Evolutionary conservation across 2,888 invertebrate species (phyloP).

Genomic region (Drosophila trichaetosa): DNA sequence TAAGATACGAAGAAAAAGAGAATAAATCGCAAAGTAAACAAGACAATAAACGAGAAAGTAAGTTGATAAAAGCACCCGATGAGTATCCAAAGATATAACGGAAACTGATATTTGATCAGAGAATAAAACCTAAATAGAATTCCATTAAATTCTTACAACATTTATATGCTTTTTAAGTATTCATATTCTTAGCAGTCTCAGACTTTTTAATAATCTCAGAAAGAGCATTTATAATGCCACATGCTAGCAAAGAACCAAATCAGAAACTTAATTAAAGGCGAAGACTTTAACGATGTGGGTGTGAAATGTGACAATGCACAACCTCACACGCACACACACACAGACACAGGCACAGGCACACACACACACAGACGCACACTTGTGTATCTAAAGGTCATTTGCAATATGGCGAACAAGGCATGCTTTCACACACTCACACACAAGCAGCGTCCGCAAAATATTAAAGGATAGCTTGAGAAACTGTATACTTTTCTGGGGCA

Average conservation of each 20-base stretch:
- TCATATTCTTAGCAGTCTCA: fast-evolving
- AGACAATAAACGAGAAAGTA: constrained; percentile 32
- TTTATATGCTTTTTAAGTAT: neutral
- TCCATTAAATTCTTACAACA: neutral
- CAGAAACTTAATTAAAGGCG: neutral
- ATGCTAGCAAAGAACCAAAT: neutral
- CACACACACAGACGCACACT: neutral
- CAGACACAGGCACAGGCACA: too few relatives aligned
- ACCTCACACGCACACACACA: neutral
- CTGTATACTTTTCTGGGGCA: constrained; percentile 2
- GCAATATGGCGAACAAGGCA: neutral
- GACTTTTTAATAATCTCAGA: too few relatives aligned
- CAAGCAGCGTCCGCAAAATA: constrained; percentile 26
- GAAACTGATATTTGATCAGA: neutral
- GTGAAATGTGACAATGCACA: neutral
- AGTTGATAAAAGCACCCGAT: neutral
- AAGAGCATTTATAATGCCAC: neutral
- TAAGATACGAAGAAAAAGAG: constrained; percentile 13
- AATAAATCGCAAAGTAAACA: constrained; percentile 51
- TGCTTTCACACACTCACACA: neutral
- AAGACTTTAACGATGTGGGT: constrained; percentile 1
- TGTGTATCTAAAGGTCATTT: neutral
- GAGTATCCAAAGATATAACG: neutral
- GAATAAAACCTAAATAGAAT: neutral
- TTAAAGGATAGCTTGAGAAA: constrained; percentile 16